A percentile compares a stretch with the other conserved stretches of the same genome.
These are phyloP conservation scores for Gasterosteus nipponicus DNA, from an alignment of 2,113 vertebrate genomes.

Conservation along the genomic window DNA sequence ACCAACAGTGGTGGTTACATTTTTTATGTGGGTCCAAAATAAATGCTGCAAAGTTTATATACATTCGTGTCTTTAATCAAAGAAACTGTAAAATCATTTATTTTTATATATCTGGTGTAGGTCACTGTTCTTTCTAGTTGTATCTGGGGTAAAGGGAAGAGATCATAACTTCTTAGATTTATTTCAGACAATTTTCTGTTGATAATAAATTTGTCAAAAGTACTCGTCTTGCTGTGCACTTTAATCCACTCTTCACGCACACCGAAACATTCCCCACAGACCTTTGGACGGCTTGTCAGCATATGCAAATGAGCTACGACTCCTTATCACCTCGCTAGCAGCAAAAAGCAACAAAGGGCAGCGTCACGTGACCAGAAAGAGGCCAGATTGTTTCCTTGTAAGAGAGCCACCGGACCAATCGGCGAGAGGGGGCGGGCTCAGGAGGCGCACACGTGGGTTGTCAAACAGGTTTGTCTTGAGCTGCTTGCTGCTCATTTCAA, in stretches of 20 bases:
- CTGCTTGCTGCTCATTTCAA: constrained; percentile 20
- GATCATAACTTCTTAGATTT: constrained; percentile 16
- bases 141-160: constrained; percentile 19
- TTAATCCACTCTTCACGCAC: background rate
- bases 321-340: background rate
- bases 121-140: constrained; percentile 32
- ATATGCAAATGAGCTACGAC: background rate
- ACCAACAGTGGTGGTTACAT: background rate
- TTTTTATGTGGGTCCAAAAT: constrained; percentile 4
- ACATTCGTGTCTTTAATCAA: constrained; percentile 33
- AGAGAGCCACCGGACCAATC: constrained; percentile 47
- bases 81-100: constrained; percentile 36
- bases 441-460: constrained; percentile 49
- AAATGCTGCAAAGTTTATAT: constrained; percentile 14
- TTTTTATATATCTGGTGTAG: constrained; percentile 64
- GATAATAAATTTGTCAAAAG: constrained; percentile 54
- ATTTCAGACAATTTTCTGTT: constrained; percentile 28
- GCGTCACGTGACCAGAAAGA: constrained; percentile 51
- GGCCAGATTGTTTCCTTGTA: constrained; percentile 41
- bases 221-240: constrained; percentile 1
- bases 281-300: constrained; percentile 13
- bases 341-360: background rate
- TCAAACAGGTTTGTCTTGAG: constrained; percentile 76
- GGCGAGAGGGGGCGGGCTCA: constrained; percentile 47
- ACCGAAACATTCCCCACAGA: background rate